Evolutionary conservation across 2,797 vertebrate genomes (phyloP), one percentile per base, ranked within the genome.

Genomic region (Rhinichthys osculus): DNA sequence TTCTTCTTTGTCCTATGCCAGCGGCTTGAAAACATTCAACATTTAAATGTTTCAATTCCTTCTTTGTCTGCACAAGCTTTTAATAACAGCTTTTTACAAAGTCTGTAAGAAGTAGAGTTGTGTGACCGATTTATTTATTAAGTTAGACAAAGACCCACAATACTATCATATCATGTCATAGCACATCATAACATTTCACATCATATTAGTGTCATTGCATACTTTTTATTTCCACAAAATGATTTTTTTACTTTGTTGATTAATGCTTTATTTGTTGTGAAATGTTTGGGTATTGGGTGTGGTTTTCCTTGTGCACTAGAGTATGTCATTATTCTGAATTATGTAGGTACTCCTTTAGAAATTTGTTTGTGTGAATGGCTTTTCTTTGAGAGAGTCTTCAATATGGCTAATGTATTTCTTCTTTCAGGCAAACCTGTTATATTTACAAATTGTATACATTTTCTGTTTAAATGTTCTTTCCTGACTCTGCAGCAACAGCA

Each of bases 41-140:
- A 52, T 81, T 69, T 59, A n/a, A 79, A 57, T 47, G 42, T 64
- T 66, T 44, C 54, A 67, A 62, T 81, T 35, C 21, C 10, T 30
- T 14, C 17, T 73, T 77, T 62, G 30, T 47, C 71, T 80, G 54
- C 76, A 35, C 17, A 79, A n/a, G 27, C 59, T 30, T 40, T 69
- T 27, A 13, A 42, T 38, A 42, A 59, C 74, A n/a, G 11, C 38
- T 59, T 50, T 35, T 72, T 9, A 33, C 71, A 50, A 50, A 21
- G 10, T 30, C 38, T 4, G 17, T 30, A 67, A 67, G 66, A 19
- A 30, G 62, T 1, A 35, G 27, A 66, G 64, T 17, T 17, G 64
- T 33, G 30, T 8, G 5, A 66, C 27, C 0, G 62, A 64, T 64
- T 30, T 30, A 30, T 59, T 13, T 21, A 64, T 33, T 33, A 69